Evolutionary conservation across 1,140 invertebrate genomes (phyloP), one percentile per base, ranked within the genome.

Genomic region (Dinothrombium tinctorium): DNA sequence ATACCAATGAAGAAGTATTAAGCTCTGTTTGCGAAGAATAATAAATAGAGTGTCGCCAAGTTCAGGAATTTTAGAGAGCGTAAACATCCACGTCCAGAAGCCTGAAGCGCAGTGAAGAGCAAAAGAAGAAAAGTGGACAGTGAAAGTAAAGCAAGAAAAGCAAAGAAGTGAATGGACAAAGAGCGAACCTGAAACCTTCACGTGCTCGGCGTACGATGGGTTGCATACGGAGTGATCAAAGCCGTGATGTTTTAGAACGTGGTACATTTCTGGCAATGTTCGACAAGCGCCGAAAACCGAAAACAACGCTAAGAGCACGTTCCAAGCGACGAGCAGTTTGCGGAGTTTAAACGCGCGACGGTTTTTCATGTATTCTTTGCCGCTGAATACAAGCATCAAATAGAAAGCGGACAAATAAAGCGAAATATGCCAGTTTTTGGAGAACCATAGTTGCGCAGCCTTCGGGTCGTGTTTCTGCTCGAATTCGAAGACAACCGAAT

Each of bases 21-120:
- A 65, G 1, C 80, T 81, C 56, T 92, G 86, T 60, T 95, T 95
- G 23, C 89, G 69, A 21, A 96, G 63, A 15, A 95, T 81, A 36
- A 96, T 84, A 65, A 96, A 96, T 41, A 94, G 67, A 19, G 89
- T 96, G 60, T 96, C 89, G 11, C 86, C 86, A 3, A 96, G 67
- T 59, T 95, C 26, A 6, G 24, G 22, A 5, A 42, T 19, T 25
- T 42, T 42, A 4, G 41, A 42, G n/a, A 42, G 20, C 11, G 33
- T 14, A 14, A 42, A 24, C 22, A 36, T 21, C 41, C 41, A 42
- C 2, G 22, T 25, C 15, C 33, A 33, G 17, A 25, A 35, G n/a
- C n/a, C n/a, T n/a, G n/a, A n/a, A n/a, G n/a, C n/a, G n/a, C n/a
- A n/a, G n/a, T n/a, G n/a, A n/a, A n/a, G n/a, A n/a, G n/a, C n/a